Evolutionary conservation across 1,140 invertebrate species (phyloP).

Genomic region (Latrodectus geometricus): DNA sequence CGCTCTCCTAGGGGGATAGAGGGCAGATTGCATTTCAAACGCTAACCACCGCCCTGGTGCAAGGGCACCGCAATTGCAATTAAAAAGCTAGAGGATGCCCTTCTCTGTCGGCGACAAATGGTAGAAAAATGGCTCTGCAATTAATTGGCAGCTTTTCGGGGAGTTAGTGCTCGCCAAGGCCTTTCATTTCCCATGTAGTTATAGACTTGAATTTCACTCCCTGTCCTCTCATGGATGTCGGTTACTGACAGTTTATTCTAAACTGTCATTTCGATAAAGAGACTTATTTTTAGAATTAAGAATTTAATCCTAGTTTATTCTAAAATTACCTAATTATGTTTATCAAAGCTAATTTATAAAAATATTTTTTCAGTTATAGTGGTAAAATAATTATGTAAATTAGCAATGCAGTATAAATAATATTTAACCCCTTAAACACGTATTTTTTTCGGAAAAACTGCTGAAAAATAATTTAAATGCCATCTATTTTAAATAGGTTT

Average conservation of each 20-base stretch:
- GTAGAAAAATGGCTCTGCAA: background rate
- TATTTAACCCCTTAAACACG: too few species aligned
- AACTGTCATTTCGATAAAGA: background rate
- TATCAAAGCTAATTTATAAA: too few species aligned
- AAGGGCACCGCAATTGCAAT: slow-evolving; percentile 9
- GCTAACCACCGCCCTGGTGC: background rate
- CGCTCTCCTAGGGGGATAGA: slow-evolving; percentile 2
- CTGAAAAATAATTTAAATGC: too few species aligned
- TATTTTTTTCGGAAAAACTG: too few species aligned
- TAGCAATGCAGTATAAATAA: too few species aligned
- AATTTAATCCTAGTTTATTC: too few species aligned
- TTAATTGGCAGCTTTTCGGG: background rate
- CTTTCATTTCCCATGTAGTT: background rate
- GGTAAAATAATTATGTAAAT: too few species aligned
- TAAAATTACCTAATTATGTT: too few species aligned
- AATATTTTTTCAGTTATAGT: too few species aligned
- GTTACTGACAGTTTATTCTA: background rate
- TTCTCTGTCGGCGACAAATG: slow-evolving; percentile 5
- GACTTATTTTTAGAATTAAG: background rate
- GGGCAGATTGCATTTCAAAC: background rate
- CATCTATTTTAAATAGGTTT: too few species aligned
- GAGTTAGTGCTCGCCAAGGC: background rate
- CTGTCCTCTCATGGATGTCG: background rate
- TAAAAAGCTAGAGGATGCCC: slow-evolving; percentile 24
- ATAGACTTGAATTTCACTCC: background rate